These are phyloP conservation scores for Neotoxoptera formosana DNA, from an alignment of 1,140 invertebrate genomes.

Conservation along the genomic window DNA sequence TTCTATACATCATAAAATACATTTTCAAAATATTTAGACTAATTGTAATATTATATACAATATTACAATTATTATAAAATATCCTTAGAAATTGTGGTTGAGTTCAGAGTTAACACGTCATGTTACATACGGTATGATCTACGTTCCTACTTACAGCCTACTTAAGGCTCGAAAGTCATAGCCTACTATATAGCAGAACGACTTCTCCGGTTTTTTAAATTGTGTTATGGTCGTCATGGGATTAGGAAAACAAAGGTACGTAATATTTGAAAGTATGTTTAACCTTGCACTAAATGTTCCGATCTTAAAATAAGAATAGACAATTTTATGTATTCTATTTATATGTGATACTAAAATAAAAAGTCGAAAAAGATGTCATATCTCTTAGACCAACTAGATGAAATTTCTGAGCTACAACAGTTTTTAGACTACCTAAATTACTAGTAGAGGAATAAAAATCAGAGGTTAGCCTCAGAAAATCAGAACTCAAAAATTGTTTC, in stretches of 20 bases:
- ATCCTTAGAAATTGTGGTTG: not conserved
- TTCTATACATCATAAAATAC: not conserved
- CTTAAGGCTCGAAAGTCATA: not conserved
- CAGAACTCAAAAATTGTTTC: not conserved
- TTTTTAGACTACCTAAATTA: not conserved
- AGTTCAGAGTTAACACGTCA: not conserved
- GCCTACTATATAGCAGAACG: not conserved
- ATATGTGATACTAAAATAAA: slow-evolving; percentile 18
- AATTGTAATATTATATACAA: not conserved
- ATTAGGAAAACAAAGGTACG: not conserved
- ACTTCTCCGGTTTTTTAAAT: not conserved
- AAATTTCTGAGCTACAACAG: not conserved
- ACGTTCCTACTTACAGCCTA: too few species aligned
- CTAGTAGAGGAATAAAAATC: not conserved
- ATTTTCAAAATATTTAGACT: not conserved
- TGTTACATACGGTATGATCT: too few species aligned
- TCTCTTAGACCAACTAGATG: not conserved
- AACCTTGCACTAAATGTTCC: not conserved
- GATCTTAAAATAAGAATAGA: not conserved
- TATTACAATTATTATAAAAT: too few species aligned
- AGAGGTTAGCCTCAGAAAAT: not conserved
- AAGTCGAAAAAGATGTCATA: not conserved
- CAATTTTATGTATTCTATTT: slow-evolving; percentile 12
- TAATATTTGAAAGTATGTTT: not conserved
- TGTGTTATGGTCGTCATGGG: not conserved